Percentiles rank a stretch among this genome's conserved stretches.
Conservation (phyloP, 35 echinoderm and acorn worm species). For the Apostichopus californicus region DNA sequence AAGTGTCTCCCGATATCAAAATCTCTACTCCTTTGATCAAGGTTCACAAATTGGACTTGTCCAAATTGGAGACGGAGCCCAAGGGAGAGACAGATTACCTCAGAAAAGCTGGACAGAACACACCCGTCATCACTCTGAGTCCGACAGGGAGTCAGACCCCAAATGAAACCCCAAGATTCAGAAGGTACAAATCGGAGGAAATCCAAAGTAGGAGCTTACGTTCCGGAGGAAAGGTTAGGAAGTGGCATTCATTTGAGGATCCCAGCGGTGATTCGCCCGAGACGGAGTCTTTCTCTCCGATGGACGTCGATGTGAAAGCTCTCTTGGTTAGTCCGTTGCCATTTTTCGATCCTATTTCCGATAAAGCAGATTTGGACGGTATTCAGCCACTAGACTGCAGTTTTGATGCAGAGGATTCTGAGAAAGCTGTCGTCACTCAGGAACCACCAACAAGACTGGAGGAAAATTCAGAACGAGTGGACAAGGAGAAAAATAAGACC, state of each 20-base stretch:
- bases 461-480: neutral
- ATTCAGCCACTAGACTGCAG: constrained; percentile 71
- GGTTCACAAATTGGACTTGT: constrained; percentile 41
- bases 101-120: neutral
- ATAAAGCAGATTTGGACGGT: constrained; percentile 82
- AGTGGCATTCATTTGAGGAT: constrained; percentile 60
- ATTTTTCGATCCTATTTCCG: constrained; percentile 5
- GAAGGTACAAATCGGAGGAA: constrained; percentile 74
- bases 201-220: constrained; percentile 16
- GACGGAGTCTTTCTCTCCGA: constrained; percentile 13
- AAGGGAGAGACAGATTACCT: neutral
- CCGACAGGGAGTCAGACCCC: constrained; percentile 35
- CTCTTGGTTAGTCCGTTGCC: neutral
- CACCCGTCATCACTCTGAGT: neutral
- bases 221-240: constrained; percentile 49
- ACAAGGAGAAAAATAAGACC: neutral
- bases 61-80: neutral
- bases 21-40: constrained; percentile 41
- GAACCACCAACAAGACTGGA: neutral
- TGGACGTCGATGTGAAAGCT: neutral
- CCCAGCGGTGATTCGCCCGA: neutral
- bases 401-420: constrained; percentile 28
- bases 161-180: constrained; percentile 56
- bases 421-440: neutral
- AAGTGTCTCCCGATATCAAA: constrained; percentile 5